Conservation (phyloP, 2,797 vertebrate genomes). For the Labeo calbasu region DNA sequence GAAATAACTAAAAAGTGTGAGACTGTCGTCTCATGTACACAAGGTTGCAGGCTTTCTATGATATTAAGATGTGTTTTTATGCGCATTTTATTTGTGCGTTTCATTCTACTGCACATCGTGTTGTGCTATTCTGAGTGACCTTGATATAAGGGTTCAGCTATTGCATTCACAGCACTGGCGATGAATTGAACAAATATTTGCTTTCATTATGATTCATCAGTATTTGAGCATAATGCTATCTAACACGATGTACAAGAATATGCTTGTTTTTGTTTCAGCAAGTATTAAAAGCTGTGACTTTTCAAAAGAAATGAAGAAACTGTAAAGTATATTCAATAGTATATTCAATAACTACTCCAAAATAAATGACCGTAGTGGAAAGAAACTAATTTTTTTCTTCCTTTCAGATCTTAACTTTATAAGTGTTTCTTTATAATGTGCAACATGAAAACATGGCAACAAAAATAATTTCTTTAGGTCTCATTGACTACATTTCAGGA, state of each 20-base stretch:
- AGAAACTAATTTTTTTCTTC: neutral
- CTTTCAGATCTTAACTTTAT: neutral
- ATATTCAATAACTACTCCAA: neutral
- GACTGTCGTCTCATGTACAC: neutral
- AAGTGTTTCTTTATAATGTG: neutral
- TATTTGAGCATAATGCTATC: conserved; percentile 2
- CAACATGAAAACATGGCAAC: neutral
- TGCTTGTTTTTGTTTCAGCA: neutral
- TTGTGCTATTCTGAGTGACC: neutral
- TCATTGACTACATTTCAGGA: neutral
- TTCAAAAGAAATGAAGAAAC: neutral
- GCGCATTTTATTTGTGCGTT: neutral
- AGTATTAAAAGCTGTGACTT: too few species aligned
- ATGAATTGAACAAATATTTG: conserved; percentile 9
- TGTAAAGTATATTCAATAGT: neutral
- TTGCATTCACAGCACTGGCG: neutral
- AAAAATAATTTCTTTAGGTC: neutral
- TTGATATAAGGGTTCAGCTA: conserved; percentile 2
- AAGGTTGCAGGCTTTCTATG: conserved; percentile 2
- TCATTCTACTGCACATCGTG: neutral
- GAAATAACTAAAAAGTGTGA: neutral
- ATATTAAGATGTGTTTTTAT: neutral
- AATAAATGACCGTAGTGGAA: neutral
- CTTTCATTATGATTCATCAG: conserved; percentile 12
- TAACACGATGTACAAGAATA: neutral